Evolutionary conservation across 2,888 invertebrate genomes (phyloP).

Genomic region (Drosophila lutescens): DNA sequence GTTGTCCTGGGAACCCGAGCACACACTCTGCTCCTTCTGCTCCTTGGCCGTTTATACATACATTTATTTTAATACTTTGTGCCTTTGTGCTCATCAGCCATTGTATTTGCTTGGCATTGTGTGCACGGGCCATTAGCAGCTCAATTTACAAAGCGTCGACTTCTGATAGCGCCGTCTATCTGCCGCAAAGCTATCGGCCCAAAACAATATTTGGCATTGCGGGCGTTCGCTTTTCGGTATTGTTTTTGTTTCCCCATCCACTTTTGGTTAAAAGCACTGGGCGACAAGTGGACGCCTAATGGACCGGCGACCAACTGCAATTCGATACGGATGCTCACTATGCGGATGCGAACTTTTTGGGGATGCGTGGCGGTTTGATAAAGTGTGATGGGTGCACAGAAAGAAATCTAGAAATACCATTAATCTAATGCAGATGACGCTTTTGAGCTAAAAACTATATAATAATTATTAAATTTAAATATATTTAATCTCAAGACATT

Average conservation of each 20-base stretch:
- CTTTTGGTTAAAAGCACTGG: constrained; percentile 62
- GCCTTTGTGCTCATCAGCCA: constrained; percentile 37
- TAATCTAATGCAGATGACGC: too few species aligned
- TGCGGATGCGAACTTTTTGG: constrained; percentile 17
- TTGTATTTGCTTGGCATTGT: constrained; percentile 38
- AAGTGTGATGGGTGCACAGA: neutral
- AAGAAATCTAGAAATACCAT: neutral
- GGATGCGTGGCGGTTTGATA: neutral
- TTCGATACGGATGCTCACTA: constrained; percentile 56
- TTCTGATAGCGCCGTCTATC: constrained; percentile 36
- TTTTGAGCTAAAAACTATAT: neutral
- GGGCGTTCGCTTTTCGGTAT: constrained; percentile 31
- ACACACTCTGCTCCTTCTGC: neutral
- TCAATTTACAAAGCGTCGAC: constrained; percentile 71
- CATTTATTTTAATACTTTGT: constrained; percentile 44
- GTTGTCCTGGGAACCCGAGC: constrained; percentile 30
- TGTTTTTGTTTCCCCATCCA: constrained; percentile 41
- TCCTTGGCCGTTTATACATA: constrained; percentile 19
- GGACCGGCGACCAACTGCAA: constrained; percentile 71
- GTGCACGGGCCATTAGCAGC: constrained; percentile 69
- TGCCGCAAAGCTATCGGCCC: constrained; percentile 43
- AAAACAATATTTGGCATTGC: constrained; percentile 71
- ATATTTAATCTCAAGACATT: too few species aligned
- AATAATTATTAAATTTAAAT: too few species aligned
- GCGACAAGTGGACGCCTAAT: constrained; percentile 71